These are phyloP conservation scores for Eupleurogrammus muticus DNA, from an alignment of 2,797 vertebrate genomes.

Conservation along the genomic window DNA sequence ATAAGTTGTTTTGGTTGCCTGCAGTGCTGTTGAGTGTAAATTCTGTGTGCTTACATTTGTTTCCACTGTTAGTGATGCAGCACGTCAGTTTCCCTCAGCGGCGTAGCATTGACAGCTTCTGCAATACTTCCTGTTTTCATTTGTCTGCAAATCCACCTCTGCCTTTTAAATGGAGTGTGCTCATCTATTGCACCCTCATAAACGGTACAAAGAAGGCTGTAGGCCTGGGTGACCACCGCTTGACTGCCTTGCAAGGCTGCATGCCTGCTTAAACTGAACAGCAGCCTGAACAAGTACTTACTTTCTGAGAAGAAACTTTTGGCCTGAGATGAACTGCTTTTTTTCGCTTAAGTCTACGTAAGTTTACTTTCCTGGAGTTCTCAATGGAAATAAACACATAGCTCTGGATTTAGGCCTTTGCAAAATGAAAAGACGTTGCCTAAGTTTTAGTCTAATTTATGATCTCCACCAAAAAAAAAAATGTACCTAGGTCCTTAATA, in stretches of 20 bases:
- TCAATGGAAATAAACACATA: not conserved
- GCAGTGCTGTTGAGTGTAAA: conserved; percentile 34
- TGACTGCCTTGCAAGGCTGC: conserved; percentile 55
- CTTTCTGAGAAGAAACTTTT: conserved; percentile 60
- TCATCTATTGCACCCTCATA: conserved; percentile 64
- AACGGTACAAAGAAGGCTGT: conserved; percentile 58
- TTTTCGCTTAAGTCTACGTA: conserved; percentile 36
- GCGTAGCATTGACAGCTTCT: conserved; percentile 65
- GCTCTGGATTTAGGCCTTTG: conserved; percentile 9
- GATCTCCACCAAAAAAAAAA: not conserved
- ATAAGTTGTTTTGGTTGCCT: conserved; percentile 34
- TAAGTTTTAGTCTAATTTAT: not conserved
- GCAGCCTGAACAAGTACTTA: conserved; percentile 52
- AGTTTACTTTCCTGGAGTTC: conserved; percentile 40
- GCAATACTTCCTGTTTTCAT: conserved; percentile 71
- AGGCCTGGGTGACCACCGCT: conserved; percentile 63
- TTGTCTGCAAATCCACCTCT: conserved; percentile 68
- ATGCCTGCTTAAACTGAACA: conserved; percentile 58
- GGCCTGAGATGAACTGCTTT: conserved; percentile 54
- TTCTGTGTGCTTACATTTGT: conserved; percentile 45
- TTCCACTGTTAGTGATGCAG: conserved; percentile 53
- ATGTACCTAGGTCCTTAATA: not conserved
- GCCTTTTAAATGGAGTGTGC: conserved; percentile 72
- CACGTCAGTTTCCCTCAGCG: conserved; percentile 65
- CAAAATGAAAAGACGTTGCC: not conserved